phyloP scores from a whole-genome alignment of 1,140 invertebrate genomes.

The Metaphire vulgaris region DNA sequence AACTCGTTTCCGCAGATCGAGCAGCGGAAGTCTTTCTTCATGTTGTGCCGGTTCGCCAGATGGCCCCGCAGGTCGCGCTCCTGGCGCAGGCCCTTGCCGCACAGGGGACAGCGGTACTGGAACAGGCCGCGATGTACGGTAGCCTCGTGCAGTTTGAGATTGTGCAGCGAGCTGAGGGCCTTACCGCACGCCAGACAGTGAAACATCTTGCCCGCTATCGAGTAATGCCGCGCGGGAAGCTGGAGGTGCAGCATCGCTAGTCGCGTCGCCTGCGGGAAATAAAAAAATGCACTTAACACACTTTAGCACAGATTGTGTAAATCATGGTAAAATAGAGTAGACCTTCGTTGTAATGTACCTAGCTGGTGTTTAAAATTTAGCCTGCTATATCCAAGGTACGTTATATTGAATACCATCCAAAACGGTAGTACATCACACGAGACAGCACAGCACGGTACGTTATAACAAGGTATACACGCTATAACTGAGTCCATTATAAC shows the following conservation, averaged over 20 bases:
- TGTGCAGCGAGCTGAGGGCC: background rate
- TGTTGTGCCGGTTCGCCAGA: constrained; percentile 58
- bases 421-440: too few relatives aligned
- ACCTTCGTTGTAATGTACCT: too few relatives aligned
- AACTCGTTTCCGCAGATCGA: constrained; percentile 64
- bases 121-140: constrained; percentile 16
- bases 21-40: constrained; percentile 61
- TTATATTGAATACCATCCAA: too few relatives aligned
- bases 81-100: constrained; percentile 11
- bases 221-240: background rate
- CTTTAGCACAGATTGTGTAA: too few relatives aligned
- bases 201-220: background rate
- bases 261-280: too few relatives aligned
- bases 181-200: background rate
- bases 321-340: too few relatives aligned
- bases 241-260: background rate
- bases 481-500: too few relatives aligned
- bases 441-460: too few relatives aligned
- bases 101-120: constrained; percentile 15
- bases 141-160: constrained; percentile 13
- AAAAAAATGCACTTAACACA: too few relatives aligned
- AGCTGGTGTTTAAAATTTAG: too few relatives aligned
- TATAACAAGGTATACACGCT: too few relatives aligned
- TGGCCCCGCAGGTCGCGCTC: constrained; percentile 7
- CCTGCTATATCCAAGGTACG: too few relatives aligned